Conservation (phyloP, 2,113 vertebrate species). For the Scomber scombrus region DNA sequence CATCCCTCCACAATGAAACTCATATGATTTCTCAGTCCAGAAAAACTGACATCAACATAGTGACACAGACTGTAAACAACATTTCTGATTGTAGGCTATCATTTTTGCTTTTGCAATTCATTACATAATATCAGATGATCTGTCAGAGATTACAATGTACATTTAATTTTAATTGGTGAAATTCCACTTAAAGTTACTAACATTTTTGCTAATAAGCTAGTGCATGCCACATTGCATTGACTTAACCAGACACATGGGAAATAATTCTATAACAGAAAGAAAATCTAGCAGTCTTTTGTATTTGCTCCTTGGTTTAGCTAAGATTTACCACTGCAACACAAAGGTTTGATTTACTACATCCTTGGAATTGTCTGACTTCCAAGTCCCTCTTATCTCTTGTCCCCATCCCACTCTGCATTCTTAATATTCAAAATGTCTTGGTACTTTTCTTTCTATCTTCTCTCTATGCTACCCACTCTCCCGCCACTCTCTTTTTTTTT, state of each 20-base stretch:
- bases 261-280: background rate
- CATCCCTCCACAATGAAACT: background rate
- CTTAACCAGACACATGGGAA: background rate
- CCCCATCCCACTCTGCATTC: background rate
- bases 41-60: background rate
- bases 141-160: background rate
- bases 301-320: background rate
- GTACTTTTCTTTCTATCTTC: background rate
- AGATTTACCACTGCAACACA: background rate
- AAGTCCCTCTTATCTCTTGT: background rate
- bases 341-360: background rate
- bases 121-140: background rate
- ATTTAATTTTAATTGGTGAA: background rate
- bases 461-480: background rate
- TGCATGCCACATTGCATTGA: background rate
- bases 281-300: background rate
- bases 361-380: background rate
- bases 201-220: background rate
- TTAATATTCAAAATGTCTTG: background rate
- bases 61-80: background rate
- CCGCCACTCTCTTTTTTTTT: background rate
- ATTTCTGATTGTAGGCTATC: background rate
- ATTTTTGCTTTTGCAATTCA: background rate
- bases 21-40: background rate
- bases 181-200: background rate